A percentile compares a stretch with the other conserved stretches of the same genome.
Conservation (phyloP, 2,888 invertebrate genomes). For the Gymnocheta viridis region DNA sequence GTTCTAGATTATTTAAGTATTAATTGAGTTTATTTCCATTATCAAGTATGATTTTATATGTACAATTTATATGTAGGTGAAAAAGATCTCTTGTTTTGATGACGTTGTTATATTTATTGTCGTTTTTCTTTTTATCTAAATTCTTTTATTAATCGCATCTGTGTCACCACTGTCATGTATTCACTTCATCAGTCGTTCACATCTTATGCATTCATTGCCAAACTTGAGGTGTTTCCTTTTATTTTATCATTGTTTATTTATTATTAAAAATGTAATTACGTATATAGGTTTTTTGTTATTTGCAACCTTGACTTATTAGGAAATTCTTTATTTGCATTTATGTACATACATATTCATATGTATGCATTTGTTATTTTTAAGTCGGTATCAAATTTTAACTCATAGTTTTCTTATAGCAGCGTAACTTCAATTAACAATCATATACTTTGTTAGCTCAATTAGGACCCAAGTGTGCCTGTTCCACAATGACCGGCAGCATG, state of each 20-base stretch:
- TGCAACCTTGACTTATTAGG: background rate
- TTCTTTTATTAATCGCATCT: constrained; percentile 45
- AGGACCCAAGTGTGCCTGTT: no score
- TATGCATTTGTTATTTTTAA: no score
- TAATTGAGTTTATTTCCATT: constrained; percentile 48
- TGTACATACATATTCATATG: no score
- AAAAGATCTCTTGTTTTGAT: constrained; percentile 44
- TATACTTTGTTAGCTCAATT: no score
- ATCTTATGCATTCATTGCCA: constrained; percentile 46
- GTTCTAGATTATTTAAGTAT: constrained; percentile 24
- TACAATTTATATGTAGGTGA: background rate
- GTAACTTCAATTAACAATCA: no score
- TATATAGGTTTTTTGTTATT: constrained; percentile 12
- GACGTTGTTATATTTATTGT: constrained; percentile 64
- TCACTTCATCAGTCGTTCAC: constrained; percentile 12
- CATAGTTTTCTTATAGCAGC: no score
- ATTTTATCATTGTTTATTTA: constrained; percentile 23
- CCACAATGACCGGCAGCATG: no score
- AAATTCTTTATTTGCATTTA: background rate
- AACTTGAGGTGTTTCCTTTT: constrained; percentile 20
- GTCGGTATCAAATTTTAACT: no score
- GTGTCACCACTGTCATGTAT: constrained; percentile 21
- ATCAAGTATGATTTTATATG: background rate
- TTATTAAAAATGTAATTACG: constrained; percentile 22
- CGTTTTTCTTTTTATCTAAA: constrained; percentile 30